Conservation (phyloP, 2,113 vertebrate genomes). For the Ceyx cyanopectus region DNA sequence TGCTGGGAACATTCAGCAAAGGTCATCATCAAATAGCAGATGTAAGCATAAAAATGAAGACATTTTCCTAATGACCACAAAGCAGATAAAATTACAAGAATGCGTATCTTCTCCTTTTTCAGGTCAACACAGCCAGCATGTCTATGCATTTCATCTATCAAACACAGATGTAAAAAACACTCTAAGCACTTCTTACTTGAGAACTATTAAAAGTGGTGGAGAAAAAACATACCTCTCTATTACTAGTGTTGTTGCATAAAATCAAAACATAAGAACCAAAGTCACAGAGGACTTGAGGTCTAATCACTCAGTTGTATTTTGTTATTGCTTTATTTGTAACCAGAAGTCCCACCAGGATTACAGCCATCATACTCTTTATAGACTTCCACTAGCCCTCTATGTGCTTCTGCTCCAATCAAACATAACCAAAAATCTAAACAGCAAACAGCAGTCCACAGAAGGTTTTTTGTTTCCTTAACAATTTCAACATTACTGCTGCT, state of each 20-base stretch:
- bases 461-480: background rate
- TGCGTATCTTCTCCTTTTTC: conserved; percentile 2
- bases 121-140: conserved; percentile 10
- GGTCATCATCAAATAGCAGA: conserved; percentile 29
- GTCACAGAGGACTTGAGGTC: conserved; percentile 17
- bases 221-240: conserved; percentile 4
- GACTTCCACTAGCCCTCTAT: background rate
- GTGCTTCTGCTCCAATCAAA: background rate
- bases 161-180: conserved; percentile 24
- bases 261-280: conserved; percentile 32
- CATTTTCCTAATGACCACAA: conserved; percentile 42
- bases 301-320: conserved; percentile 62
- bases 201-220: conserved; percentile 21
- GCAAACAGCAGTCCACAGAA: background rate
- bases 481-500: background rate
- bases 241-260: conserved; percentile 43
- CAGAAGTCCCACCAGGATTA: background rate
- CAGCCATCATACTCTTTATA: background rate
- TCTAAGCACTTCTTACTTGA: conserved; percentile 12
- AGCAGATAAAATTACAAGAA: conserved; percentile 49
- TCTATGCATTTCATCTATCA: conserved; percentile 5
- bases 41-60: background rate
- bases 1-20: background rate
- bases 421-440: background rate
- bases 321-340: conserved; percentile 51